Evolutionary conservation across 2,797 vertebrate genomes (phyloP), one percentile per base, ranked within the genome.

Genomic region (Morus bassanus): DNA sequence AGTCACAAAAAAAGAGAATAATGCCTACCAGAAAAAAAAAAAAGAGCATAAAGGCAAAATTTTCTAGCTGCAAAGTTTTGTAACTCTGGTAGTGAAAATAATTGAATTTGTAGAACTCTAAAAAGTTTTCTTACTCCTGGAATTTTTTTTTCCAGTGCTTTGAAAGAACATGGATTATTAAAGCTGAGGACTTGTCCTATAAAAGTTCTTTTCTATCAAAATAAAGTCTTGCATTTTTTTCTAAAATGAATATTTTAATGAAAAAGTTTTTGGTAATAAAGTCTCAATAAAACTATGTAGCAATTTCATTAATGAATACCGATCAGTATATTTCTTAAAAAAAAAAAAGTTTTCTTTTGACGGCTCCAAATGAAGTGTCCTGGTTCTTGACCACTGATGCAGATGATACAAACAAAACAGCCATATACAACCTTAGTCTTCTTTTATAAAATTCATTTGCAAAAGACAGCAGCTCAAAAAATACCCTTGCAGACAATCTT

Each of bases 21-120:
- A 70, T 41, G 6, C 2, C 12, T 4, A 37, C 2, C 0, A 54
- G 43, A 56, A n/a, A 22, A n/a, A 59, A 48, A 15, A 11, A 22
- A 39, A 31, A 22, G 4, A 30, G 4, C 18, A 24, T 16, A 24
- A 72, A 41, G 7, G 10, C 1, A 89, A 69, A 61, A 39, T 25
- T 88, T 64, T 82, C 7, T 46, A 73, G 1, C 8, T 61, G 23
- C 12, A 24, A 75, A 24, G 3, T 50, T 75, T 70, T 53, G 2
- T 21, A 53, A 43, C 7, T 39, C 17, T 65, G 6, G 4, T n/a
- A 45, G 43, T 4, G 3, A 92, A 81, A 64, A 6, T 5, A 11
- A 37, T 30, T 4, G 23, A 54, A 24, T 65, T 50, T 50, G 4
- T 28, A 59, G 25, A 82, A 50, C 14, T 48, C 12, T 11, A 59